Conservation (phyloP, 1,140 invertebrate species). For the Agrypnia vestita region DNA sequence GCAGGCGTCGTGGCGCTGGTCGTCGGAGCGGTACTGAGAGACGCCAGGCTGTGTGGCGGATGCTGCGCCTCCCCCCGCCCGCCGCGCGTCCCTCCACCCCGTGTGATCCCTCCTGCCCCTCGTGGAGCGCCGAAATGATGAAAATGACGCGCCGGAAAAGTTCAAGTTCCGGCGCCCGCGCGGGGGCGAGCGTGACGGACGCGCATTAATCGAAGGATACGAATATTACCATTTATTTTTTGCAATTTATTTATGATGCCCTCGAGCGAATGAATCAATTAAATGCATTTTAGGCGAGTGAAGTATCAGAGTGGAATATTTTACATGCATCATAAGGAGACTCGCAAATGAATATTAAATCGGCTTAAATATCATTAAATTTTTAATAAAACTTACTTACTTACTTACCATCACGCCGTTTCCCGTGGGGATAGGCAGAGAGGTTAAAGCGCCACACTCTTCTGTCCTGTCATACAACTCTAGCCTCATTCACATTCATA, state of each 20-base stretch:
- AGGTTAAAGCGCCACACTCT: too few species aligned
- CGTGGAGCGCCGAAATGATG: conserved; percentile 62
- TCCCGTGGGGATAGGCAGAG: too few species aligned
- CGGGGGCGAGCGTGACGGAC: conserved; percentile 21
- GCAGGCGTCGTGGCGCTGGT: conserved; percentile 49
- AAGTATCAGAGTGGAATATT: too few species aligned
- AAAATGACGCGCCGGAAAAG: conserved; percentile 39
- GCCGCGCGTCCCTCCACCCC: conserved; percentile 62
- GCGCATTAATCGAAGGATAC: conserved; percentile 11
- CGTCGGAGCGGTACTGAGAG: conserved; percentile 66
- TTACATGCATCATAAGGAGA: too few species aligned
- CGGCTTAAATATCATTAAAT: too few species aligned
- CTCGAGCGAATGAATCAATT: too few species aligned
- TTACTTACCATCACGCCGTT: too few species aligned
- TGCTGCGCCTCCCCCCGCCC: conserved; percentile 63
- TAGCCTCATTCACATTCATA: too few species aligned
- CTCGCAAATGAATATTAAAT: too few species aligned
- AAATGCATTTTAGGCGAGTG: too few species aligned
- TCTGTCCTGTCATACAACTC: too few species aligned
- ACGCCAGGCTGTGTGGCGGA: conserved; percentile 62
- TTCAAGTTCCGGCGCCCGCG: neutral
- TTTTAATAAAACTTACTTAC: too few species aligned
- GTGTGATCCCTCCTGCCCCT: conserved; percentile 62
- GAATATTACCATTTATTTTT: neutral
- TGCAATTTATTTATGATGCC: neutral